phyloP scores from a whole-genome alignment of 2,797 vertebrate species.

The Heteromormyrus szaboi region DNA sequence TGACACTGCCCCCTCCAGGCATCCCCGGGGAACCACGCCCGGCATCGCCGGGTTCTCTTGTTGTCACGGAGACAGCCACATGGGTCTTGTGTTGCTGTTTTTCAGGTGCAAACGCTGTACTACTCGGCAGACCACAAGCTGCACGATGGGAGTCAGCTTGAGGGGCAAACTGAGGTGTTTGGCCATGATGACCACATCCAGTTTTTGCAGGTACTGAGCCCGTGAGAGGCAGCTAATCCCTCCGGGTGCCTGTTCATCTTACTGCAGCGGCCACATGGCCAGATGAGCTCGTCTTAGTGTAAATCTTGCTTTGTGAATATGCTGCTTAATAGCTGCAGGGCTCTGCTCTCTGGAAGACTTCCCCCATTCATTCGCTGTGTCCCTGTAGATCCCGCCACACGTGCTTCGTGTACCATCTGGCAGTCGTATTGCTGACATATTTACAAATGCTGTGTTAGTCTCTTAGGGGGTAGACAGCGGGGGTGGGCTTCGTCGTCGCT shows the following conservation, averaged over 20 bases:
- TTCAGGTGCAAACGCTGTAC: slow-evolving; percentile 99
- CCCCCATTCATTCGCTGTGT: not conserved
- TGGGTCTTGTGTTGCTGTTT: slow-evolving; percentile 96
- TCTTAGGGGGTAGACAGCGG: not conserved
- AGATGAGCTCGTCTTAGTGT: not conserved
- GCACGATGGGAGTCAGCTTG: slow-evolving; percentile 95
- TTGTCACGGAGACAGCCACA: slow-evolving; percentile 90
- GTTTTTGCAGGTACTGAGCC: slow-evolving; percentile 92
- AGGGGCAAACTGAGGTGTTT: slow-evolving; percentile 96
- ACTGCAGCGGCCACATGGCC: not conserved
- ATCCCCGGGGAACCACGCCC: not conserved
- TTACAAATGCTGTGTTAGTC: not conserved
- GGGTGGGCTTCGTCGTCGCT: not conserved
- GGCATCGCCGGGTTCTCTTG: slow-evolving; percentile 51
- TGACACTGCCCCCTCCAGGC: slow-evolving; percentile 20
- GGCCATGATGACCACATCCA: slow-evolving; percentile 98
- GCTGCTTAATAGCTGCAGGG: not conserved
- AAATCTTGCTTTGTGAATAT: not conserved
- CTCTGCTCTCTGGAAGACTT: not conserved
- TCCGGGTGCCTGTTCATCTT: not conserved
- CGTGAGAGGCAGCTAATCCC: not conserved
- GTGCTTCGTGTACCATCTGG: not conserved
- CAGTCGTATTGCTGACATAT: not conserved
- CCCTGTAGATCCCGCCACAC: not conserved
- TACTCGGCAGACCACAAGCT: slow-evolving; percentile 99